phyloP scores from a whole-genome alignment of 2,888 invertebrate genomes.

The Penaeus monodon region DNA sequence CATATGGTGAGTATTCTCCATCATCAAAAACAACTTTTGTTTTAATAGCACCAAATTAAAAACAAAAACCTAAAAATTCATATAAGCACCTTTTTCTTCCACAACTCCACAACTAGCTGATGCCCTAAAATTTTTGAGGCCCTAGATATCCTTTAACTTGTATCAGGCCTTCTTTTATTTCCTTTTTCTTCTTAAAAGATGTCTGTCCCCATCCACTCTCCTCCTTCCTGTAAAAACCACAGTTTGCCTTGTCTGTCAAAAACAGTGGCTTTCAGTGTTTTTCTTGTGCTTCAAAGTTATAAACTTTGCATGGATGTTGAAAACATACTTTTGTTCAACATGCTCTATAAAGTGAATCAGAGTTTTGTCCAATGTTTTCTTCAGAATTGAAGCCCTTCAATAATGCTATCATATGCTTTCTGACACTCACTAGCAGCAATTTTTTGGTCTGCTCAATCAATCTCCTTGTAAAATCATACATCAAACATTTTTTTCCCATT shows the following conservation, averaged over 20 bases:
- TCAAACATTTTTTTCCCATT: neutral
- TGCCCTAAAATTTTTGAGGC: too few relatives aligned
- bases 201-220: neutral
- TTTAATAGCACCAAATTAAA: too few relatives aligned
- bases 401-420: conserved; percentile 34
- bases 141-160: neutral
- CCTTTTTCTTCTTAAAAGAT: neutral
- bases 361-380: conserved; percentile 11
- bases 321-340: conserved; percentile 45
- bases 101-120: too few relatives aligned
- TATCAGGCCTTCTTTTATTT: neutral
- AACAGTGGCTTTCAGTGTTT: conserved; percentile 61
- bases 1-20: too few relatives aligned
- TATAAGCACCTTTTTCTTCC: too few relatives aligned
- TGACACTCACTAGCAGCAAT: conserved; percentile 21
- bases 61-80: too few relatives aligned
- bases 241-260: conserved; percentile 48
- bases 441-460: conserved; percentile 6
- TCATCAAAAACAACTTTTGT: too few relatives aligned
- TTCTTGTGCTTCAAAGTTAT: conserved; percentile 62
- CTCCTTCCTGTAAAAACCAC: conserved; percentile 9
- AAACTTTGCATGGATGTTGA: conserved; percentile 41
- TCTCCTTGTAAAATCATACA: conserved; percentile 11
- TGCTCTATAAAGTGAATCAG: conserved; percentile 29
- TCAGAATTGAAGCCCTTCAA: conserved; percentile 28